These are phyloP conservation scores for Drosophila equinoxialis DNA, from an alignment of 1,140 invertebrate species.

Conservation along the genomic window DNA sequence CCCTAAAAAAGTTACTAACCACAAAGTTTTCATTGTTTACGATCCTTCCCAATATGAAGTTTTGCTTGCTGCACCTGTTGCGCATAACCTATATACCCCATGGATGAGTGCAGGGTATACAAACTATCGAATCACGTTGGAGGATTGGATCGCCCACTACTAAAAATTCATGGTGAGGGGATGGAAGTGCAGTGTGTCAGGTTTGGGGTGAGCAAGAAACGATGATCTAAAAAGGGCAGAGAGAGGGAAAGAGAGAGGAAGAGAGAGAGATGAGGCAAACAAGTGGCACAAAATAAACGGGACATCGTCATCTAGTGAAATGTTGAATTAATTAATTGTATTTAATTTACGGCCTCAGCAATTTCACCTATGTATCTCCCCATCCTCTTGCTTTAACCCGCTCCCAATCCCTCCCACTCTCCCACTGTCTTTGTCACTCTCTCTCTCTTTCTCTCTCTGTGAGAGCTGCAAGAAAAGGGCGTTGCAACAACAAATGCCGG, in stretches of 20 bases:
- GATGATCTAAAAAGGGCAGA: background rate
- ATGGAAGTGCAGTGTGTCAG: background rate
- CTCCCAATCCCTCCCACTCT: background rate
- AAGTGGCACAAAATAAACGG: constrained; percentile 4
- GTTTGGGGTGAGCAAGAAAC: background rate
- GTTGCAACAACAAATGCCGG: constrained; percentile 64
- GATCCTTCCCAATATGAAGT: no score
- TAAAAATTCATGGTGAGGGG: background rate
- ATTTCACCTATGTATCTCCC: background rate
- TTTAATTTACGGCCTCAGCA: background rate
- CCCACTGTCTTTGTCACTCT: background rate
- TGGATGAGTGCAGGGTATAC: background rate
- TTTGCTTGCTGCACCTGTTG: background rate
- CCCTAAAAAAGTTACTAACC: no score
- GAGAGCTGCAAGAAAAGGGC: constrained; percentile 61
- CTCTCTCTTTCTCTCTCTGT: background rate
- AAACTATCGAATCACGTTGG: background rate
- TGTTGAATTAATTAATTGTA: constrained; percentile 17
- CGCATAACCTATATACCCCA: background rate
- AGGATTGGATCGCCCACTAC: background rate
- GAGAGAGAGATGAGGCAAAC: background rate
- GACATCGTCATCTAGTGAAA: constrained; percentile 23
- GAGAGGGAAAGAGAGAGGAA: background rate
- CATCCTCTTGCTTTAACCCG: no score
- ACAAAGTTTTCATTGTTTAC: no score